Evolutionary conservation across 2,113 vertebrate genomes (phyloP).

Genomic region (Australoheros scitulus): DNA sequence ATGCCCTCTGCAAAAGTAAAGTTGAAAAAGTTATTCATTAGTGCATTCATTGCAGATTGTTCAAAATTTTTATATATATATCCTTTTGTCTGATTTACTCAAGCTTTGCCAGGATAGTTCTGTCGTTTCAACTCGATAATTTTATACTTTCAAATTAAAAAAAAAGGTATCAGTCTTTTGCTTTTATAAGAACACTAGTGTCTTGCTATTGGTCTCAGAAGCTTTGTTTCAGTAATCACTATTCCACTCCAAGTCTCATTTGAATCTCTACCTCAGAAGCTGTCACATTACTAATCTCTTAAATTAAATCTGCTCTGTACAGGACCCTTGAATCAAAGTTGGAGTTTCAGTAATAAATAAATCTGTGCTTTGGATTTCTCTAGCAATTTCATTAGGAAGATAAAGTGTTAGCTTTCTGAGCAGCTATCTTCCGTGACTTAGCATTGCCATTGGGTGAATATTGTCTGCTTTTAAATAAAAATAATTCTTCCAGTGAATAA

Average conservation of each 20-base stretch:
- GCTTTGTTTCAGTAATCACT: not conserved
- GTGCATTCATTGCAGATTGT: too few relatives aligned
- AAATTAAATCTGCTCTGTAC: slow-evolving; percentile 87
- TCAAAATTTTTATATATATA: too few relatives aligned
- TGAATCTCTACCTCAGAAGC: not conserved
- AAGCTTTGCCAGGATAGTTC: too few relatives aligned
- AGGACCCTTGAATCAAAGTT: slow-evolving; percentile 76
- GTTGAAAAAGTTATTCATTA: too few relatives aligned
- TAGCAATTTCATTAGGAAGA: slow-evolving; percentile 91
- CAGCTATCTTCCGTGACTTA: slow-evolving; percentile 73
- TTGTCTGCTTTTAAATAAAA: not conserved
- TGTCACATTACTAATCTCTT: slow-evolving; percentile 83
- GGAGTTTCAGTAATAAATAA: slow-evolving; percentile 75
- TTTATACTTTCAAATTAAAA: too few relatives aligned
- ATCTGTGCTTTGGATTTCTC: slow-evolving; percentile 88
- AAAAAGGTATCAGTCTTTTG: too few relatives aligned
- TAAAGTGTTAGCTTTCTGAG: slow-evolving; percentile 78
- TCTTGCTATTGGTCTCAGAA: slow-evolving; percentile 1
- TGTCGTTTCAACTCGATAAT: too few relatives aligned
- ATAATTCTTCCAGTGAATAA: slow-evolving; percentile 35
- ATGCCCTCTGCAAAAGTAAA: too few relatives aligned
- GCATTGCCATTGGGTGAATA: slow-evolving; percentile 65
- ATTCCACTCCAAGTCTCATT: not conserved
- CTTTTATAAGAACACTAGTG: too few relatives aligned
- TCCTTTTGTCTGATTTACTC: too few relatives aligned